Base-by-base conservation (phyloP, 30 jellyfish, hydroid and myxozoan species). In the Pelagia noctiluca region DNA sequence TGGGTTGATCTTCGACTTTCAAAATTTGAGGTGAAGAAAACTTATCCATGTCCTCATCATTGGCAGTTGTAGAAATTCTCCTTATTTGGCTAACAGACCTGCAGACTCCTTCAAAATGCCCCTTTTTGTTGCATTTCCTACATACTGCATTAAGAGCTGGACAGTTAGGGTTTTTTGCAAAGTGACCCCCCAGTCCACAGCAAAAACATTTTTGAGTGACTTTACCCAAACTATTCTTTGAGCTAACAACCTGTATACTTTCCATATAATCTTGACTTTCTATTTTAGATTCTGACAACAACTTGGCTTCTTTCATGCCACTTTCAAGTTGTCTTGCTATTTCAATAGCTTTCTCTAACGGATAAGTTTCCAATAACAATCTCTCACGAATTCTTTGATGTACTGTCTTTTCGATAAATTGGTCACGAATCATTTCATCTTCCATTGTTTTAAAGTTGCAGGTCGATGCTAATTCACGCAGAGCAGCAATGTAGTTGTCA, bases 371-470 rank as follows among this genome's bases (percentile, higher is more conserved):
- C 76, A 63, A 63, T 63, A 63, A 63, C 76, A 63, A 63, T 63
- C 76, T 29, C 76, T 63, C 76, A 29, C 76, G 48, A 63, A 63
- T 63, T 63, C 48, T 63, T 63, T 63, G 76, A 63, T 63, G 76
- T 2, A 63, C 30, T 19, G 76, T 63, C 42, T 63, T 63, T 63
- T 63, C 76, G 30, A 63, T 63, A 63, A 63, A 63, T 28, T 63
- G 76, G 76, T 63, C 76, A 63, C 76, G 76, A 19, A 63, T 63
- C 76, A 63, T 63, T 63, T 63, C 76, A 63, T 63, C 76, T 63
- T 63, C 76, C 76, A 63, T 63, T 63, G 76, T 63, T 63, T 63
- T 22, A 21, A 63, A 63, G 46, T 63, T 63, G 76, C 76, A 63
- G 8, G 76, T 63, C 21, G 76, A 63, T 63, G 76, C 76, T 63